phyloP scores from a whole-genome alignment of 2,888 invertebrate species.

The Mythimna ferrago region DNA sequence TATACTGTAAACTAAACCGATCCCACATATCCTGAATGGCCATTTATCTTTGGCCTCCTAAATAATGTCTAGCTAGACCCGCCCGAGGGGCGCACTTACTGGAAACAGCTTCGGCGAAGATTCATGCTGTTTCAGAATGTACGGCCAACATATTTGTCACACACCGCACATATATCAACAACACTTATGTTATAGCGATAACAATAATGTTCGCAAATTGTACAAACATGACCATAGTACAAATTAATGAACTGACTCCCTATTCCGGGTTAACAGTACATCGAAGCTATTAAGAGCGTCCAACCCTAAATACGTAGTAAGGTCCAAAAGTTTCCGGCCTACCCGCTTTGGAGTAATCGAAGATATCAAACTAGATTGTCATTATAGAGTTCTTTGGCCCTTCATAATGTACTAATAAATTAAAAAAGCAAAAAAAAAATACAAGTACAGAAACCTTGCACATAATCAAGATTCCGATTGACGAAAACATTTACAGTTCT shows the following conservation, averaged over 20 bases:
- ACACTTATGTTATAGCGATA: not conserved
- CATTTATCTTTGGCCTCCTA: conserved; percentile 30
- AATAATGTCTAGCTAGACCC: conserved; percentile 14
- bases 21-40: not conserved
- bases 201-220: not conserved
- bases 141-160: conserved; percentile 13
- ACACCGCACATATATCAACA: not conserved
- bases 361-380: too few relatives aligned
- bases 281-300: not conserved
- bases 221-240: not conserved
- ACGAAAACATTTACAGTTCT: too few relatives aligned
- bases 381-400: too few relatives aligned
- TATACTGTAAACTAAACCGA: not conserved
- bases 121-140: conserved; percentile 11
- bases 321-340: too few relatives aligned
- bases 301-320: too few relatives aligned
- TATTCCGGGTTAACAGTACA: not conserved
- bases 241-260: not conserved
- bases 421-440: too few relatives aligned
- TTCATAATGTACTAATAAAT: too few relatives aligned
- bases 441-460: too few relatives aligned
- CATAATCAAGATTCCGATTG: too few relatives aligned
- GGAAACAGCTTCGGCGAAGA: conserved; percentile 23
- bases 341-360: too few relatives aligned
- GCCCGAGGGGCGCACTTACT: conserved; percentile 18